Evolutionary conservation across 2,797 vertebrate genomes (phyloP), one percentile per base, ranked within the genome.

Genomic region (Chromis chromis): DNA sequence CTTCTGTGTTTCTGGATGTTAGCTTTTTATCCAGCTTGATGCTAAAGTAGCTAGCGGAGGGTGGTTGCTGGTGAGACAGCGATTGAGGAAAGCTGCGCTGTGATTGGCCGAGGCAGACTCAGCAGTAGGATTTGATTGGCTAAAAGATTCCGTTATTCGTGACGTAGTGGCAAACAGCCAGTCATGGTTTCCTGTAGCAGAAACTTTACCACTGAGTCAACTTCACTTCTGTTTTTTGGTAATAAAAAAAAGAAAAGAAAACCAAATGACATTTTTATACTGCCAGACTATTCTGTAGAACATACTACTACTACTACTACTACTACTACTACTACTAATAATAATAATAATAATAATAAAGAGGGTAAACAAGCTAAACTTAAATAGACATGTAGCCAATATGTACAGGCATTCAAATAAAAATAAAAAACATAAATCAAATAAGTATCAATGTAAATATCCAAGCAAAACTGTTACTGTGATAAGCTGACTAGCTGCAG

Each of bases 141-240:
- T 76, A 0, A 64, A 1, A 74, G 28, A 82, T 77, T 48, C 93
- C 89, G 92, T 93, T 94, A 91, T 85, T 75, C 55, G 40, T 65
- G 19, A 80, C 76, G 78, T 78, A 8, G 6, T 19, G 33, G 27
- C 33, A 4, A 39, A 19, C 44, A 17, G 1, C 9, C 13, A 36
- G 8, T 12, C 1, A 5, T 36, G 33, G 11, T 12, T 69, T 63
- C 27, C 21, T 56, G 40, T 62, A 1, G 1, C 24, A 31, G 22
- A 62, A 77, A 79, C 48, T 72, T 67, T 54, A 8, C 31, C 16
- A 48, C 19, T 39, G 1, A 24, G 14, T 17, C n/a, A 17, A 17
- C 60, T 62, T 72, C 13, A 52, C n/a, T 59, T 66, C 8, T 56
- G 3, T 2, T 42, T 40, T 33, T 5, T 61, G 11, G 10, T 36